Conservation (phyloP, 2,888 invertebrate genomes). For the Melanostoma scalare region DNA sequence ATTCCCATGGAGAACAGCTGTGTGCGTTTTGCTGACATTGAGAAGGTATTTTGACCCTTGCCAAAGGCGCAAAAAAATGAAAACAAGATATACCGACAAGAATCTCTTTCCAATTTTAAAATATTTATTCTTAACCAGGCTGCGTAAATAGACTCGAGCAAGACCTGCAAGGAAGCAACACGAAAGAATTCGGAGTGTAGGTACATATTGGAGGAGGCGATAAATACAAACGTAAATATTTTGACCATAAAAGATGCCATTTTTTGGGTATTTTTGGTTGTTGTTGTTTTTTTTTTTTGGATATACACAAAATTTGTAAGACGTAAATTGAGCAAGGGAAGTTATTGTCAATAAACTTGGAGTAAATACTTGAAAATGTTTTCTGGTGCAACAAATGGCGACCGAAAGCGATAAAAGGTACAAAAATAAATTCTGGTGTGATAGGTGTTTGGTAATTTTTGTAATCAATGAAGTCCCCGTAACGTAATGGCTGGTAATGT, state of each 20-base stretch:
- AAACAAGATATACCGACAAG: constrained; percentile 7
- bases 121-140: constrained; percentile 24
- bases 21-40: constrained; percentile 56
- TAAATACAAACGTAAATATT: constrained; percentile 37
- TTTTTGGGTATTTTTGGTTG: not conserved
- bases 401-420: no score
- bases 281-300: not conserved
- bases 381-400: no score
- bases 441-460: no score
- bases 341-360: constrained; percentile 24
- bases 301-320: constrained; percentile 1
- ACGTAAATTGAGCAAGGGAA: constrained; percentile 39
- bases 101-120: constrained; percentile 45
- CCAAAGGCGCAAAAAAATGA: constrained; percentile 27
- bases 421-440: no score
- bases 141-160: constrained; percentile 40
- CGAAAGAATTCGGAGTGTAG: constrained; percentile 30
- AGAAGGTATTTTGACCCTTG: constrained; percentile 63
- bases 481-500: no score
- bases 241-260: constrained; percentile 17
- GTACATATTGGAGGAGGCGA: constrained; percentile 19
- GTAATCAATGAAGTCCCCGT: no score
- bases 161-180: constrained; percentile 24
- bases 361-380: constrained; percentile 17
- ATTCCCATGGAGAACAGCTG: constrained; percentile 52